Evolutionary conservation across 2,888 invertebrate genomes (phyloP), one percentile per base, ranked within the genome.

Genomic region (Dorcus parallelipipedus): DNA sequence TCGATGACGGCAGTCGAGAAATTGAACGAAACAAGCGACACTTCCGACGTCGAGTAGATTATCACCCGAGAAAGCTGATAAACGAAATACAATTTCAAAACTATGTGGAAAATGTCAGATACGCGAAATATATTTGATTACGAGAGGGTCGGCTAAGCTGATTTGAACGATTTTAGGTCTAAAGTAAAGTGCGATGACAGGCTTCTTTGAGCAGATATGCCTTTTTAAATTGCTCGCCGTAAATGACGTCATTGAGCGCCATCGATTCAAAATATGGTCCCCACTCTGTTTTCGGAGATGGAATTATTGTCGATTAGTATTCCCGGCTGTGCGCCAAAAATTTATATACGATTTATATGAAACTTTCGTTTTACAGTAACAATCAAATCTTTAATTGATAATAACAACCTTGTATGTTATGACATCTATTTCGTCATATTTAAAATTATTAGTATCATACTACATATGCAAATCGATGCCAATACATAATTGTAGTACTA

Each of bases 161-260:
- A 70, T 69, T 71, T 71, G 67, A 66, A 67, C 70, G 71, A 70
- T 69, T 68, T 65, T 65, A 65, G 67, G 64, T 67, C 68, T 67
- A 69, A 69, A 68, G 66, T 55, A 61, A 60, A 60, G 56, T 58
- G 55, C 60, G 63, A 63, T 61, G 63, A 63, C 63, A 67, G 65
- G 64, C 49, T 63, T 64, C 66, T 61, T 65, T 60, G 38, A 54
- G 52, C 53, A 43, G 59, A 66, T 60, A 52, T 51, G 51, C 56
- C 67, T 70, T 71, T 72, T 72, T 72, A 73, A 72, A 72, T 69
- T 69, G 71, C 69, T 66, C 64, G 67, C 72, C 69, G 73, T 73
- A 75, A 75, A 75, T 71, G 74, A 74, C 73, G 73, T 74, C 75
- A 70, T 64, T 65, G 70, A 75, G 70, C 74, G 74, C 26, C 73